phyloP scores from a whole-genome alignment of 2,797 vertebrate species.

The Sebastes taczanowskii region DNA sequence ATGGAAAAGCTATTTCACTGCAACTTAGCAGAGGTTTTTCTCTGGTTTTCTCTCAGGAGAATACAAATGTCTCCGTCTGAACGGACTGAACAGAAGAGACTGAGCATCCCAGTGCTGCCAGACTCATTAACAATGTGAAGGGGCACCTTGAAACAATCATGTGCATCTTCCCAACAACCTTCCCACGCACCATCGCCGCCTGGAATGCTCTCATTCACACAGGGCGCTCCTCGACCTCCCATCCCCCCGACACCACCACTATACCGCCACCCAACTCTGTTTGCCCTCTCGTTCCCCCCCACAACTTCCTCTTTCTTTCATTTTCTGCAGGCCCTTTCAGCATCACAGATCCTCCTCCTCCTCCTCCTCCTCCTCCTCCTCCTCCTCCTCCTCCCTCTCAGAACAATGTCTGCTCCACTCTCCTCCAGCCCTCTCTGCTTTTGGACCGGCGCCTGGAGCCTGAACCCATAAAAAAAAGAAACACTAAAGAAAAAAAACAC shows the following conservation, averaged over 20 bases:
- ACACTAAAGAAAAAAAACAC: constrained; percentile 40
- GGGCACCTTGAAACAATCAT: constrained; percentile 72
- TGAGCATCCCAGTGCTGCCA: constrained; percentile 17
- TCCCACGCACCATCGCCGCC: constrained; percentile 58
- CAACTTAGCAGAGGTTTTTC: not conserved
- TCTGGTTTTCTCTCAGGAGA: constrained; percentile 32
- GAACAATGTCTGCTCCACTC: constrained; percentile 74
- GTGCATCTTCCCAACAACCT: constrained; percentile 66
- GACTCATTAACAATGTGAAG: constrained; percentile 50
- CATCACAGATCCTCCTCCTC: constrained; percentile 48
- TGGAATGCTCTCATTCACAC: constrained; percentile 72
- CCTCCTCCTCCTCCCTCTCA: constrained; percentile 6
- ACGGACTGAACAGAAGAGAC: constrained; percentile 5
- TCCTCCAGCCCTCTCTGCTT: constrained; percentile 56
- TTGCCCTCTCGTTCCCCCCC: constrained; percentile 61
- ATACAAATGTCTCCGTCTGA: constrained; percentile 51
- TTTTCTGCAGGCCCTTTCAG: constrained; percentile 71
- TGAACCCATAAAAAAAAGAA: constrained; percentile 57
- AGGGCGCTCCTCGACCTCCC: constrained; percentile 49
- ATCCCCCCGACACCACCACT: not conserved
- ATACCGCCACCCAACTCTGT: constrained; percentile 47
- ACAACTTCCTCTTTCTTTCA: constrained; percentile 76
- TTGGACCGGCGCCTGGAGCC: constrained; percentile 71
- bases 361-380: constrained; percentile 20
- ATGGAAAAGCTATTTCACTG: constrained; percentile 6